Evolutionary conservation across 2,113 vertebrate genomes (phyloP), one percentile per base, ranked within the genome.

Genomic region (Salvelinus fontinalis): DNA sequence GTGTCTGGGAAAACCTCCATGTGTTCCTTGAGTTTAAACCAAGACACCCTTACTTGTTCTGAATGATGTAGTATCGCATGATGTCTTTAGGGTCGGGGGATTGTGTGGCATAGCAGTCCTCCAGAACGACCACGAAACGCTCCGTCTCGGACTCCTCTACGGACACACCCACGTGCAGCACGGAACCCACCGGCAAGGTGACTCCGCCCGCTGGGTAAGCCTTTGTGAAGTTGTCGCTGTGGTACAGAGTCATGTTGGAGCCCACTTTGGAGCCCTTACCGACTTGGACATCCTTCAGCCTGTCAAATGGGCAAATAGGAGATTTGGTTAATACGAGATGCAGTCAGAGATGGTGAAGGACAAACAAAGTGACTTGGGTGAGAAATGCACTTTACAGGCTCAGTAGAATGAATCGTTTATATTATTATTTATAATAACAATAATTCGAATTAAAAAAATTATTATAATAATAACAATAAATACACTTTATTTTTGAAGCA

Each of bases 241-340:
- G 85, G 77, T 75, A 93, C 22, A 93, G 83, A 60, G 20, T 71
- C 90, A 93, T 90, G 72, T 64, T 62, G 13, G 89, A 77, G 20
- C 5, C 71, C 34, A 83, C n/a, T 73, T 57, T 70, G 0, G 79
- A 14, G 13, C 49, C 49, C 49, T 51, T 0, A 22, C 90, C 86
- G 0, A n/a, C 22, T 1, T 81, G 79, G 34, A 78, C 70, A 26
- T 89, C 13, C 0, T 79, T 51, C 12, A 65, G 62, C 22, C 49
- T 51, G 49, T 51, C 49, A 51, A 16, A 51, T 13, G 49, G 49
- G 49, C 7, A 0, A 39, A 39, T 39, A 2, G 7, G 34, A 39
- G 34, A 8, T 39, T 39, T 39, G 7, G 34, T 39, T 39, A 16
- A 16, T 16, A 16, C 16, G 49, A 16, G 49, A 16, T 51, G 34